Percentiles rank a stretch among this genome's conserved stretches.
These are phyloP conservation scores for Asarcornis scutulata DNA, from an alignment of 2,113 vertebrate species.

Conservation along the genomic window DNA sequence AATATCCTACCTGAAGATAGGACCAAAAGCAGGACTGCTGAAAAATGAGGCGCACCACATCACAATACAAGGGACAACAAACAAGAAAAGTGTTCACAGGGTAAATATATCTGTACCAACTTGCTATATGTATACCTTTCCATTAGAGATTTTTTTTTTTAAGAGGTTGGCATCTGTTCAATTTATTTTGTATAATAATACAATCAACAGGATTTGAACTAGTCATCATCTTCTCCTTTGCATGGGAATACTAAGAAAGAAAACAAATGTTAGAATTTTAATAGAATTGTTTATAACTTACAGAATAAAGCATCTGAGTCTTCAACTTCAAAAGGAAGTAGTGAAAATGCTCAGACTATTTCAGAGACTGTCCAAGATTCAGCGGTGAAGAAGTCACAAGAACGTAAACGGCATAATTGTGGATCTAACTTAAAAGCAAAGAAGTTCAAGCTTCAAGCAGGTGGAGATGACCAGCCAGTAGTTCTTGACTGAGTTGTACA, in stretches of 20 bases:
- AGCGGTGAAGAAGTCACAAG: constrained; percentile 70
- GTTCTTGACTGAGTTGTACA: constrained; percentile 42
- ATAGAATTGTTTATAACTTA: background rate
- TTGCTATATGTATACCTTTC: background rate
- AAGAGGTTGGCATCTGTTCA: background rate
- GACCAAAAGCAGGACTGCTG: constrained; percentile 87
- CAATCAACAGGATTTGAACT: background rate
- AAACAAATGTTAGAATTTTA: background rate
- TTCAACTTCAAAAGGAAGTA: background rate
- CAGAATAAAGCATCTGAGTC: constrained; percentile 59
- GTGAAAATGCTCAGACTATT: background rate
- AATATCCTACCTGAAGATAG: constrained; percentile 91
- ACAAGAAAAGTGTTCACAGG: constrained; percentile 2
- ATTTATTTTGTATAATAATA: background rate
- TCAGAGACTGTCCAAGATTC: constrained; percentile 6
- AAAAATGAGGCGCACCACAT: constrained; percentile 79
- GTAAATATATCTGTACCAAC: constrained; percentile 45
- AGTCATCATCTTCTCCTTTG: background rate
- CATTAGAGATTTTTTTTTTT: background rate
- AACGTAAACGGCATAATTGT: constrained; percentile 68
- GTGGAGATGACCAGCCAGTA: constrained; percentile 25
- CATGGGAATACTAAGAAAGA: background rate
- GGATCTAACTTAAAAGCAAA: constrained; percentile 62
- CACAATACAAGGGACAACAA: constrained; percentile 77
- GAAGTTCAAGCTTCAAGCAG: constrained; percentile 64